Base-by-base conservation (phyloP, 2,888 invertebrate species). In the Euplagia quadripunctaria region DNA sequence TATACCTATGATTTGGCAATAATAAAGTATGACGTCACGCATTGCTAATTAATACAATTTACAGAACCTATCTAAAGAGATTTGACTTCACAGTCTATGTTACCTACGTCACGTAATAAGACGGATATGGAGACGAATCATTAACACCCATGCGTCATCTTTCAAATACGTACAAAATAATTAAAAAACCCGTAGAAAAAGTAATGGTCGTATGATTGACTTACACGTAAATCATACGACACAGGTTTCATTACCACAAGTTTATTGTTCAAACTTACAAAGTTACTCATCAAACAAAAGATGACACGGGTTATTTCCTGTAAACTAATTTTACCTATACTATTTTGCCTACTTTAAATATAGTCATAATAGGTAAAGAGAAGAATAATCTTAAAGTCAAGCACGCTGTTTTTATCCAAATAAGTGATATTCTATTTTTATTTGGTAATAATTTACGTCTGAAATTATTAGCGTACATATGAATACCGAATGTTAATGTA, bases 181-280 rank as follows among this genome's bases (percentile, higher is more conserved):
- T 71, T 41, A 58, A 66, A 46, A 66, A 64, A 17, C 49, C 4
- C 41, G 51, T 65, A 41, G 1, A 11, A 64, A 51, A 58, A 49
- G 42, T 64, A 14, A 51, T 14, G 17, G 17, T 12, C 17, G 17
- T 64, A n/a, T 64, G 43, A 64, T 52, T 12, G 5, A 51, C 16
- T n/a, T 7, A 7, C 7, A 55, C 4, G 58, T 61, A 61, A 61
- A 31, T 61, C 31, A 31, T 61, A 14, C 5, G 20, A 43, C 69
- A 41, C 69, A 76, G 73, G 79, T 74, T 67, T 49, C 17, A 31
- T 79, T 84, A 67, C 31, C 74, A 51, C 58, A 71, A 77, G 52
- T 74, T 67, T 7, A 82, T 82, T 82, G 74, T 79, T 77, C 63
- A 66, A n/a, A 20, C 63, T 72, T 72, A 64, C 63, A 64, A 70